phyloP scores from a whole-genome alignment of 1,140 invertebrate genomes.

The Tetragnatha versicolor region DNA sequence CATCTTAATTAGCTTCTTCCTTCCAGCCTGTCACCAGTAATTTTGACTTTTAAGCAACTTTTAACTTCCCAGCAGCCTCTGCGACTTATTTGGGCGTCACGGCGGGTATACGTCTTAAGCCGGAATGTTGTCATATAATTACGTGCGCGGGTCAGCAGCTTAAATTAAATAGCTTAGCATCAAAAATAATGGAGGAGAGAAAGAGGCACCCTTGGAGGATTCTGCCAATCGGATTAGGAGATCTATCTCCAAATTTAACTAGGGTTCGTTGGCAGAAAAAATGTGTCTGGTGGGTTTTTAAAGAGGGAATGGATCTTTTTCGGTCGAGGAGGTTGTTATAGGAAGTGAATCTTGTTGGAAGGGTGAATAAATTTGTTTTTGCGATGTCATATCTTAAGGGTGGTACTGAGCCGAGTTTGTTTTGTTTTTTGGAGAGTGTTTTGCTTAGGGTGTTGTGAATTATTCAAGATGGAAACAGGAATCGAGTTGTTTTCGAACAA shows the following conservation, averaged over 20 bases:
- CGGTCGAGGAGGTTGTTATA: too few species aligned
- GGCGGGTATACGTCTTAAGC: slow-evolving; percentile 23
- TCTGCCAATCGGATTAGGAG: slow-evolving; percentile 22
- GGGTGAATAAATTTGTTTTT: too few species aligned
- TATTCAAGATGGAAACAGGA: too few species aligned
- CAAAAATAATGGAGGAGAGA: slow-evolving; percentile 17
- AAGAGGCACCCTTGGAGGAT: not conserved
- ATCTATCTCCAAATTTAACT: slow-evolving; percentile 4
- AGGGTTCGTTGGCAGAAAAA: too few species aligned
- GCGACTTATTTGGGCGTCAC: slow-evolving; percentile 10
- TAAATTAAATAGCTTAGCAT: slow-evolving; percentile 24
- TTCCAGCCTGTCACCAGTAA: slow-evolving; percentile 6
- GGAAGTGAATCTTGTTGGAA: too few species aligned
- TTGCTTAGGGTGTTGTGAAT: too few species aligned
- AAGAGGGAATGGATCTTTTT: too few species aligned
- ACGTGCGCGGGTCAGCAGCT: not conserved
- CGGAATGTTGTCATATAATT: slow-evolving; percentile 22
- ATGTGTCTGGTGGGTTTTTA: too few species aligned
- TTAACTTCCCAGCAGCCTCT: slow-evolving; percentile 1
- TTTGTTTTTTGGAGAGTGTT: too few species aligned
- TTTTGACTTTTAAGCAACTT: slow-evolving; percentile 18
- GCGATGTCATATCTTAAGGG: too few species aligned
- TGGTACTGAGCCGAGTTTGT: too few species aligned
- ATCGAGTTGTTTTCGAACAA: too few species aligned
- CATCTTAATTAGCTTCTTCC: slow-evolving; percentile 24